Percentiles rank a stretch among this genome's conserved stretches.
Evolutionary conservation across 2,113 vertebrate genomes (phyloP).

Genomic region (Lanius collurio): DNA sequence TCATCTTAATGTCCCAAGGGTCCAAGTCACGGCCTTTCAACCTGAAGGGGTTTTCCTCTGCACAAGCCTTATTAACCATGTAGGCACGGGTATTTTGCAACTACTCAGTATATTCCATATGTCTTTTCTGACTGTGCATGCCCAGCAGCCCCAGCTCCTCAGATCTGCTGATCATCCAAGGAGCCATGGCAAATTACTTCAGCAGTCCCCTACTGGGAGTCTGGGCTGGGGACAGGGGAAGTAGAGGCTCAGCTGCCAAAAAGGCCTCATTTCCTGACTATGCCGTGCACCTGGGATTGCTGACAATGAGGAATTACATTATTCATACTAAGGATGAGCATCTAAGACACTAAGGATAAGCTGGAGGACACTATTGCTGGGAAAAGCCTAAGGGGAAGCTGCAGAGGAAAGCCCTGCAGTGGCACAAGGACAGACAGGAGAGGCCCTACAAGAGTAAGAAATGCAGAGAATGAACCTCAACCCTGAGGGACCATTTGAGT

Average conservation of each 20-base stretch:
- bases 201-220: background rate
- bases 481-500: background rate
- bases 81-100: background rate
- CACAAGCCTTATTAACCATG: background rate
- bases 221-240: background rate
- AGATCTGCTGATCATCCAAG: background rate
- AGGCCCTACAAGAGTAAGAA: background rate
- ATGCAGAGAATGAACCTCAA: background rate
- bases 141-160: background rate
- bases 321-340: background rate
- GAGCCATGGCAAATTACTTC: background rate
- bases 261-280: background rate
- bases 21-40: background rate
- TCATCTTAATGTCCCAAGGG: background rate
- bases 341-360: background rate
- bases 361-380: background rate
- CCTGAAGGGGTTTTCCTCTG: background rate
- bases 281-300: background rate
- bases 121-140: background rate
- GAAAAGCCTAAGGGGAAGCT: background rate
- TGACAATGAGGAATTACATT: background rate
- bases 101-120: too few relatives aligned
- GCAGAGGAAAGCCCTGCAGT: background rate
- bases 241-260: background rate
- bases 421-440: background rate